Conservation (phyloP, 2,113 vertebrate species). For the Muntiacus reevesi region DNA sequence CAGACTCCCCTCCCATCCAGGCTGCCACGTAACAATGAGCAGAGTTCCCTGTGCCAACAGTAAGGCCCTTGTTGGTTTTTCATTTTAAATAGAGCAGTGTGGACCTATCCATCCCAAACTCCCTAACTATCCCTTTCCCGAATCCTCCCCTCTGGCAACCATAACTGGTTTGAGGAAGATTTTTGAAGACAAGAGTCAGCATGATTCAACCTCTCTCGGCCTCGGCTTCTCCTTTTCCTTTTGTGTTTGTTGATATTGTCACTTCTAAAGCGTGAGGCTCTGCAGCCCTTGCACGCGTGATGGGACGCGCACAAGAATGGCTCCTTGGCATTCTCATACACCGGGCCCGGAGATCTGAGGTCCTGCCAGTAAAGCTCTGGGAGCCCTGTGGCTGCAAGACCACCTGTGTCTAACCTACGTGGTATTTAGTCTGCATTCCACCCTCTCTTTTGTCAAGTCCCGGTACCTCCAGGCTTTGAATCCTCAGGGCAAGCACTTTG, state of each 20-base stretch:
- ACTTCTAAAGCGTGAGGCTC: neutral
- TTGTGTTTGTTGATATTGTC: neutral
- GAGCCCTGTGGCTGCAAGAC: neutral
- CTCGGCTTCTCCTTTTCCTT: neutral
- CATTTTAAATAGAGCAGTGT: neutral
- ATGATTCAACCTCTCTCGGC: neutral
- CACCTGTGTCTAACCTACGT: neutral
- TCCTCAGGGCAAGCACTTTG: neutral
- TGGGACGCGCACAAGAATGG: neutral
- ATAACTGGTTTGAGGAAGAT: neutral
- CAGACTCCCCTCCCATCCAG: neutral
- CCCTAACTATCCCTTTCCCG: neutral
- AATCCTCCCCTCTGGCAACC: neutral
- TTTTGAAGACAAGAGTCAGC: neutral
- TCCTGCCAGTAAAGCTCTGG: neutral
- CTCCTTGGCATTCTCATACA: neutral
- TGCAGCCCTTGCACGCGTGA: accelerated
- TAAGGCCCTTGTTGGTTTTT: neutral
- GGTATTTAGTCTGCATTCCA: neutral
- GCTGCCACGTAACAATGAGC: neutral
- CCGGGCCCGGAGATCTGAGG: neutral
- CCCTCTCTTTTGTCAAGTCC: neutral
- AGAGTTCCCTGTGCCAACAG: neutral
- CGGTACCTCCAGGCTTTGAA: neutral
- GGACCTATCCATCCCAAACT: neutral